Evolutionary conservation across 2,888 invertebrate species (phyloP), one percentile per base, ranked within the genome.

Genomic region (Caradrina clavipalpis): DNA sequence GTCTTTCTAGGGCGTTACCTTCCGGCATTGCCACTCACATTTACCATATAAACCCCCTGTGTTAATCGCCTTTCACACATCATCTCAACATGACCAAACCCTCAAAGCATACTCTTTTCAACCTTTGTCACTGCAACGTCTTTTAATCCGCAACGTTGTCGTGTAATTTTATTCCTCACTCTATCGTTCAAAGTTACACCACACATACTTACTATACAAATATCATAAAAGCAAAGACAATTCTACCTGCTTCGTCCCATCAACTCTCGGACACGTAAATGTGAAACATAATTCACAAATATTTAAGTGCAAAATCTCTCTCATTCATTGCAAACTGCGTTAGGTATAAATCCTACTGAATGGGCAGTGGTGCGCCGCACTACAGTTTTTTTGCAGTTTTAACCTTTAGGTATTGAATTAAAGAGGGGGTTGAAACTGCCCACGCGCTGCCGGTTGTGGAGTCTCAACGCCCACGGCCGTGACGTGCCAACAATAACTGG

Each of bases 401-500:
- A 19, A 60, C 69, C 42, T 78, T 78, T 71, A 54, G n/a, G 21
- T n/a, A 21, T 59, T 73, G 63, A 73, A 47, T 53, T 15, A 21
- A 22, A 7, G 21, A 42, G 22, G 45, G 75, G 63, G 59, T 21
- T 45, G 60, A 19, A 57, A 15, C 65, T 35, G 17, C 75, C 75
- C 60, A 75, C 75, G 59, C 60, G 5, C 45, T 77, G 47, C 11
- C 56, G 21, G 17, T 31, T 31, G 56, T n/a, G 54, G 57, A n/a
- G 7, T n/a, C 15, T 13, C 21, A 26, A 47, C 55, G 15, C 73
- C 78, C 51, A 69, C 77, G 35, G 15, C 17, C 2, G 19, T 3
- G 17, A 15, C 31, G 17, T 15, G 31, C 45, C 49, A n/a, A 45
- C 19, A 21, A n/a, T 53, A 15, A 73, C 59, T 70, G 51, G 72